phyloP scores from a whole-genome alignment of 2,797 vertebrate species.

The Sebastolobus altivelis region DNA sequence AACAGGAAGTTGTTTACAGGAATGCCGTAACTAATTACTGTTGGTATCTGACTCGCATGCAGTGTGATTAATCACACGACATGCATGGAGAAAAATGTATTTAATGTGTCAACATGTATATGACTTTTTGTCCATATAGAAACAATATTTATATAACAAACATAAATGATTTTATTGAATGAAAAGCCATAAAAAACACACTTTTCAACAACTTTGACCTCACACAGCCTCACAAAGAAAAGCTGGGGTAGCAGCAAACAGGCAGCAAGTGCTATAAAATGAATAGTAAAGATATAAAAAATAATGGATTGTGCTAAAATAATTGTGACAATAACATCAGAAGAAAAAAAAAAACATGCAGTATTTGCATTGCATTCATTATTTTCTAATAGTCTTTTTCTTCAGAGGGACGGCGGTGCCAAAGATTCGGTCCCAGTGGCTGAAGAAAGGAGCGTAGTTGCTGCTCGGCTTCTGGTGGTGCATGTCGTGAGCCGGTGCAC shows the following conservation, averaged over 20 bases:
- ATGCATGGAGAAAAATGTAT: not conserved
- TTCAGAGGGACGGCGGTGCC: constrained; percentile 71
- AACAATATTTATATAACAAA: not conserved
- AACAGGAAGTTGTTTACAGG: constrained; percentile 12
- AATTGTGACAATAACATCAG: not conserved
- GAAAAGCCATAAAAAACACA: not conserved
- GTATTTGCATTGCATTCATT: constrained; percentile 20
- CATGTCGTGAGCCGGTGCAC: constrained; percentile 84
- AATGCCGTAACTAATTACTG: not conserved
- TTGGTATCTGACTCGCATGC: constrained; percentile 12
- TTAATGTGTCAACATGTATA: not conserved
- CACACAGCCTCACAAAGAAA: not conserved
- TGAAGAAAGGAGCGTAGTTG: constrained; percentile 87
- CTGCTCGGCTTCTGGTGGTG: constrained; percentile 85
- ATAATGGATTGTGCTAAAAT: not conserved
- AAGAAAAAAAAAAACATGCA: not conserved
- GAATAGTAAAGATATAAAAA: not conserved
- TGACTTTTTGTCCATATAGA: not conserved
- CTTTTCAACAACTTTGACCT: not conserved
- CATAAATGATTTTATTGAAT: constrained; percentile 34
- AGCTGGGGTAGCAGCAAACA: not conserved
- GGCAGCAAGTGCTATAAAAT: not conserved
- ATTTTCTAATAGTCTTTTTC: constrained; percentile 38
- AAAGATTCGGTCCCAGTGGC: constrained; percentile 86
- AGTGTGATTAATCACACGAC: not conserved